Percentiles rank a stretch among this genome's conserved stretches.
Evolutionary conservation across 2,797 vertebrate species (phyloP).

Genomic region (Mus minutoides): DNA sequence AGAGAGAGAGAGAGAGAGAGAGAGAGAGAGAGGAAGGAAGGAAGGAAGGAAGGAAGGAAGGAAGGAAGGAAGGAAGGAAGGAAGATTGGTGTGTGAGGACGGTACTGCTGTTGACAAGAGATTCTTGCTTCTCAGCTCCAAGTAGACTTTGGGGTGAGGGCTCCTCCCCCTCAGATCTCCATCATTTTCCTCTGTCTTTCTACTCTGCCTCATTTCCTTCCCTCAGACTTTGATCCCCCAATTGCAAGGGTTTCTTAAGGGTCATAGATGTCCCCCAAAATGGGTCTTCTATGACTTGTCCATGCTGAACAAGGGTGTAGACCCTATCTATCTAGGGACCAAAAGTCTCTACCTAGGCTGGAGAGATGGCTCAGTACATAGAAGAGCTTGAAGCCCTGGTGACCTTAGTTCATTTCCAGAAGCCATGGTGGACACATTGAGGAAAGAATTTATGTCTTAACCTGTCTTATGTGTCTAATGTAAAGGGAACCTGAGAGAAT

Average conservation of each 20-base stretch:
- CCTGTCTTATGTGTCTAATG: background rate
- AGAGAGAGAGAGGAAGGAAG: no score
- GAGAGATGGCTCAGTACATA: background rate
- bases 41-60: no score
- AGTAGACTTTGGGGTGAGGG: background rate
- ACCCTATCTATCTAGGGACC: background rate
- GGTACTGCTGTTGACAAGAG: background rate
- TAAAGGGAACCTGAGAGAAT: background rate
- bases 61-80: no score
- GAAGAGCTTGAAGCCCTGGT: background rate
- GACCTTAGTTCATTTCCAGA: background rate
- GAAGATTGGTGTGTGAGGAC: no score
- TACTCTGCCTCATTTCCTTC: background rate
- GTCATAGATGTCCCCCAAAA: background rate
- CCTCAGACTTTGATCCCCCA: background rate
- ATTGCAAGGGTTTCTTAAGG: background rate
- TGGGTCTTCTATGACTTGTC: background rate
- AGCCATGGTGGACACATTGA: background rate
- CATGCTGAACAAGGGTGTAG: background rate
- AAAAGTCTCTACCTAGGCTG: background rate
- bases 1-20: no score
- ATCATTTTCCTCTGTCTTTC: background rate
- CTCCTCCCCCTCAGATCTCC: background rate
- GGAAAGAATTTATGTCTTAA: background rate
- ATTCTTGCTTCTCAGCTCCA: background rate